Base-by-base conservation (phyloP, 2,888 invertebrate genomes). In the Tortrix viridana region DNA sequence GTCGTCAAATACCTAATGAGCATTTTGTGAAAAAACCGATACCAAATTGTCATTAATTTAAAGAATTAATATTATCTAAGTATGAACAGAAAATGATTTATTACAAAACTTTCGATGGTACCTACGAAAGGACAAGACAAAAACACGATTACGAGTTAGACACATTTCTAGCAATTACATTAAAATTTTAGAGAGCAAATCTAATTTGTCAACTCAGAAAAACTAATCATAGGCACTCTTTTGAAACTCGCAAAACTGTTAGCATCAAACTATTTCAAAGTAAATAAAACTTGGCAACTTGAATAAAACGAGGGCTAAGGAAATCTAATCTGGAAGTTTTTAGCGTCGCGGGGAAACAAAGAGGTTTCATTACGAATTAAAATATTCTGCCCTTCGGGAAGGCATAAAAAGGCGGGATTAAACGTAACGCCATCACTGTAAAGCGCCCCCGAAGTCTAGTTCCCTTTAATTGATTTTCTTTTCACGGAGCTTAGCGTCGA, bases 381-480 rank as follows among this genome's bases (percentile, higher is more conserved):
- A 63, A 57, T 63, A 63, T 58, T 52, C 63, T 58, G 57, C 41
- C 57, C 53, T 63, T 63, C 41, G 57, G 63, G 56, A 62, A 41
- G 41, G 63, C 46, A 63, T 58, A 53, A 63, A 64, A 64, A 53
- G 54, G 47, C 54, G 32, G 50, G 60, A 60, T 60, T 60, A 65
- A 60, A 53, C 54, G 58, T 41, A 49, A 56, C 61, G 47, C 65
- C 61, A 61, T 67, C 59, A 56, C 65, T 59, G 59, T 60, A 62
- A 69, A 70, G 67, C 65, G 57, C 61, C 58, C 58, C 69, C 61
- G 63, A 64, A 60, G 66, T 53, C 67, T 44, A 67, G 68, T 66
- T 66, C 66, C 60, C 61, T 66, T 58, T 73, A 73, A 74, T 74
- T 72, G 72, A 74, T 73, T 72, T 70, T 70, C 67, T 60, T 67